phyloP scores from a whole-genome alignment of 2,797 vertebrate species.

The Florisuga fusca region DNA sequence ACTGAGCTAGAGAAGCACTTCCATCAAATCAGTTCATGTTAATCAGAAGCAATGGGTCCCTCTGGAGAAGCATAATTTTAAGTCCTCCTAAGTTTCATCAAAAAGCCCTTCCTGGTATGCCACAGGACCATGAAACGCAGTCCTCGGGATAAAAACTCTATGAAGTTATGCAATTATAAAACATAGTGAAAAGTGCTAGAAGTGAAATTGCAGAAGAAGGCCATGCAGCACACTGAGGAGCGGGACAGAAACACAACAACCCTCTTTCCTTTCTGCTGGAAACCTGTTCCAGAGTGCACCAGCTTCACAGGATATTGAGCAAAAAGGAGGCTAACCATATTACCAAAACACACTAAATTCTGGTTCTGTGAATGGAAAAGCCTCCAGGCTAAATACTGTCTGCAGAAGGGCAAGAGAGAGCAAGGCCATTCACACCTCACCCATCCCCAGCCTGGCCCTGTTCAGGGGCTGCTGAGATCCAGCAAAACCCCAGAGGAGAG shows the following conservation, averaged over 20 bases:
- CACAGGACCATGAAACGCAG: neutral
- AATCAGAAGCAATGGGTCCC: constrained; percentile 16
- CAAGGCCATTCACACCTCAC: neutral
- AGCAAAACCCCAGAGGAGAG: neutral
- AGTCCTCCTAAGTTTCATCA: neutral
- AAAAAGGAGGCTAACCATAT: neutral
- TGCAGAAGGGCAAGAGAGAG: neutral
- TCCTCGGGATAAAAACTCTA: neutral
- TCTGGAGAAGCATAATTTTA: neutral
- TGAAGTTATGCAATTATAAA: neutral
- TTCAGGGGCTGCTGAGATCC: neutral
- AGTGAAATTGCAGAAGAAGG: neutral
- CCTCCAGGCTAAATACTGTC: neutral
- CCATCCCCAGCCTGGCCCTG: neutral
- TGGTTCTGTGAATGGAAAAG: neutral
- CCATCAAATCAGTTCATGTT: constrained; percentile 29
- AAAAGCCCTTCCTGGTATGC: neutral
- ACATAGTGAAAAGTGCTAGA: fast-evolving
- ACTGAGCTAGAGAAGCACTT: constrained; percentile 14
- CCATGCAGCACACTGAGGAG: neutral
- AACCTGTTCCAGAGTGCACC: neutral
- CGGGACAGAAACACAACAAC: neutral
- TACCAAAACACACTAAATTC: neutral
- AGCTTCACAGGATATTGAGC: neutral
- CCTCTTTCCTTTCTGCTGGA: neutral